These are phyloP conservation scores for Drosophila subpulchrella DNA, from an alignment of 1,140 invertebrate species.

Conservation along the genomic window DNA sequence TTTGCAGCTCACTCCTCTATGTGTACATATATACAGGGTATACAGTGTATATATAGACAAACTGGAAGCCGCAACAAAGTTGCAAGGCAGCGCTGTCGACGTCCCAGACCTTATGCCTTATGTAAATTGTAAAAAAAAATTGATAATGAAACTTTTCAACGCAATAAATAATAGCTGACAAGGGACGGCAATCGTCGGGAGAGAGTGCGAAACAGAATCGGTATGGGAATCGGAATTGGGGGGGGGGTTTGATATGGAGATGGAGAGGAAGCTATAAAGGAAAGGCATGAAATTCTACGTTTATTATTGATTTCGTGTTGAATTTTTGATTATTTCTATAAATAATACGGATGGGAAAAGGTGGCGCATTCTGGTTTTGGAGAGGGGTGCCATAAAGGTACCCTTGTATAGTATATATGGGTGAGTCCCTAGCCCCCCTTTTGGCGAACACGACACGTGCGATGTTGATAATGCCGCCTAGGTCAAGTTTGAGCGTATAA, in stretches of 20 bases:
- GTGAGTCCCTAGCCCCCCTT: slow-evolving; percentile 1
- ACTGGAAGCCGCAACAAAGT: slow-evolving; percentile 69
- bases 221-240: background rate
- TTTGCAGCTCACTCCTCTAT: slow-evolving; percentile 3
- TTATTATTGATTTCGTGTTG: slow-evolving; percentile 76
- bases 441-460: slow-evolving; percentile 59
- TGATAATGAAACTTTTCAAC: slow-evolving; percentile 81
- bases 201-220: background rate
- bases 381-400: background rate
- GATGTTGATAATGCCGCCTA: slow-evolving; percentile 63
- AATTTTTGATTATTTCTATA: slow-evolving; percentile 80
- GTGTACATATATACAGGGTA: background rate
- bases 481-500: slow-evolving; percentile 64
- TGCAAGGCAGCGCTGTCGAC: slow-evolving; percentile 58
- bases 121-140: slow-evolving; percentile 69
- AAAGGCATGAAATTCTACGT: slow-evolving; percentile 62
- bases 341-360: slow-evolving; percentile 47
- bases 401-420: slow-evolving; percentile 4
- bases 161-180: slow-evolving; percentile 75
- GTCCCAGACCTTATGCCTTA: slow-evolving; percentile 64
- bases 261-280: slow-evolving; percentile 41
- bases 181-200: slow-evolving; percentile 23
- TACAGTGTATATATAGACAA: slow-evolving; percentile 13
- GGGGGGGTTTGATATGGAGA: background rate
- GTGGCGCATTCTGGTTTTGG: slow-evolving; percentile 13